A percentile compares a stretch with the other conserved stretches of the same genome.
These are phyloP conservation scores for Bostrychus sinensis DNA, from an alignment of 2,113 vertebrate species.

Conservation along the genomic window DNA sequence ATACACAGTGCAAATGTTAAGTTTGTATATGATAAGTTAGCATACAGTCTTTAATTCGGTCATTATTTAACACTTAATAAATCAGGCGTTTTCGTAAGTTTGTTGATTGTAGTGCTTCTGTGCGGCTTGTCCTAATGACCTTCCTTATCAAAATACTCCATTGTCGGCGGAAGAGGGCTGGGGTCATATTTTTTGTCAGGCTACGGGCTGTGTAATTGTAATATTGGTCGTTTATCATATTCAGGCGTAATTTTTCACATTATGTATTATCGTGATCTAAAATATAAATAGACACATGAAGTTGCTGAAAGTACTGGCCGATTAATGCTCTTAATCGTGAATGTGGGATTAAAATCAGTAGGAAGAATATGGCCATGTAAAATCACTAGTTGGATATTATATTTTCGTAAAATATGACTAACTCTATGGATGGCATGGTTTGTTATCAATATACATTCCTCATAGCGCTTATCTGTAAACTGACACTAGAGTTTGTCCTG, in stretches of 20 bases:
- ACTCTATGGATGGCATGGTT: too few relatives aligned
- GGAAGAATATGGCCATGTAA: too few relatives aligned
- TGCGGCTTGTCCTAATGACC: conserved; percentile 57
- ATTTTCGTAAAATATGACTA: too few relatives aligned
- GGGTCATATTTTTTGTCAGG: not conserved
- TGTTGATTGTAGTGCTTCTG: not conserved
- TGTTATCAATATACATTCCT: too few relatives aligned
- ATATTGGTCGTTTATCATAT: not conserved
- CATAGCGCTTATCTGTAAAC: too few relatives aligned
- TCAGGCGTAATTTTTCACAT: not conserved
- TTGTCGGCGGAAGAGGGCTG: conserved; percentile 4
- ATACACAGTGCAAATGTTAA: not conserved
- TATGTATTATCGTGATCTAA: not conserved
- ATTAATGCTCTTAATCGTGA: too few relatives aligned
- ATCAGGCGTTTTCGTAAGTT: not conserved
- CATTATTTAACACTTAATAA: not conserved
- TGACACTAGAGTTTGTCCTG: too few relatives aligned
- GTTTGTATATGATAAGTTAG: fast-evolving
- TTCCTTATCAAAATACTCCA: conserved; percentile 34
- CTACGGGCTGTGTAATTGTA: fast-evolving
- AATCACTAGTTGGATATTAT: too few relatives aligned
- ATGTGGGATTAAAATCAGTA: too few relatives aligned
- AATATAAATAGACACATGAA: too few relatives aligned
- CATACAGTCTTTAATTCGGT: not conserved
- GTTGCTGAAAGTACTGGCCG: too few relatives aligned